phyloP scores from a whole-genome alignment of 2,888 invertebrate genomes.

The Mantis religiosa region DNA sequence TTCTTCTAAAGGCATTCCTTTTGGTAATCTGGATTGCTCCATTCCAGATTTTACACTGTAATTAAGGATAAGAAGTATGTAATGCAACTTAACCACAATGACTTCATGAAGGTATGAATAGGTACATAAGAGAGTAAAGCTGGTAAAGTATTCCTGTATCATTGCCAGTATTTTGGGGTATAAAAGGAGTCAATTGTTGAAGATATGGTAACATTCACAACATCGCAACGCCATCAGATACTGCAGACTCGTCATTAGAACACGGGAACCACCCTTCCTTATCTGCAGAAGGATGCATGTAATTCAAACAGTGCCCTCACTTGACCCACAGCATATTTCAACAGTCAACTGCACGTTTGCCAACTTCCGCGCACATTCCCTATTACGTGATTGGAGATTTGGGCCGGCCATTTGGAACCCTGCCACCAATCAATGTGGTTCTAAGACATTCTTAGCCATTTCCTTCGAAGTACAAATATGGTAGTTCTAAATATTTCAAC shows the following conservation, averaged over 20 bases:
- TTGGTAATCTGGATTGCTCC: no score
- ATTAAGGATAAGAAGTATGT: no score
- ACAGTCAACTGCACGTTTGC: constrained; percentile 2
- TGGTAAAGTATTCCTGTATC: no score
- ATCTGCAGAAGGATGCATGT: background rate
- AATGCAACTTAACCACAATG: no score
- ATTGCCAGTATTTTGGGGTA: no score
- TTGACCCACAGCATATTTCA: constrained; percentile 10
- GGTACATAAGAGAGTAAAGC: no score
- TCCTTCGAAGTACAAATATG: background rate
- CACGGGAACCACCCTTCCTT: background rate
- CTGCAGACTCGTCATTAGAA: background rate
- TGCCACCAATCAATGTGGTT: constrained; percentile 20
- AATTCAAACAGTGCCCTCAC: background rate
- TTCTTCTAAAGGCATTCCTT: no score
- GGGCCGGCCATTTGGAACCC: constrained; percentile 9
- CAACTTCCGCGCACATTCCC: background rate
- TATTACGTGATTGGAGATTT: constrained; percentile 17
- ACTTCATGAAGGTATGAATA: no score
- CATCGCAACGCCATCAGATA: no score
- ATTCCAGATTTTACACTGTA: no score
- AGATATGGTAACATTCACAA: no score
- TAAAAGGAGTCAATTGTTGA: no score
- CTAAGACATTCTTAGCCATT: background rate
- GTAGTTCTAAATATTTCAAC: background rate